Evolutionary conservation across 2,888 invertebrate genomes (phyloP).

Genomic region (Micoletzkya japonica): DNA sequence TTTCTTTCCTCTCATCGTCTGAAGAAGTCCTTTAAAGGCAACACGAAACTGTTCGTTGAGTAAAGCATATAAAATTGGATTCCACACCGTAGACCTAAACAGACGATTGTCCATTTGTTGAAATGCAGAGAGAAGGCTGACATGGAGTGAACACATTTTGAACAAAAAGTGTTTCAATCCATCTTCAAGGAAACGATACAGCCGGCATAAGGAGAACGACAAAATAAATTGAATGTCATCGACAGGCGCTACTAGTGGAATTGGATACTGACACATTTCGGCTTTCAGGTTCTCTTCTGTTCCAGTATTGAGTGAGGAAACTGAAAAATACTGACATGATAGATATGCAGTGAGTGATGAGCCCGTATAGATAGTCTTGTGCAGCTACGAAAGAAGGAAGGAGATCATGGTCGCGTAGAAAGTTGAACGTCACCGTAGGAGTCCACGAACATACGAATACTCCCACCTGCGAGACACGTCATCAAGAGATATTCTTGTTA

Average conservation of each 20-base stretch:
- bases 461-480: constrained; percentile 65
- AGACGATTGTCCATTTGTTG: no score
- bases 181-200: no score
- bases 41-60: constrained; percentile 61
- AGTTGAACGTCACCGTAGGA: constrained; percentile 64
- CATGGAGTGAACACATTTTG: no score
- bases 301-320: not conserved
- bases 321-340: constrained; percentile 46
- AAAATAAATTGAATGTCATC: no score
- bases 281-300: not conserved
- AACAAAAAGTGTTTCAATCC: no score
- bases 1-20: constrained; percentile 34
- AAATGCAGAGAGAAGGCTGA: no score
- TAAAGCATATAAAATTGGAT: constrained; percentile 57
- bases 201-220: no score
- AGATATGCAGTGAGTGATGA: constrained; percentile 61
- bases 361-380: constrained; percentile 59
- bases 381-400: constrained; percentile 49
- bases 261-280: no score
- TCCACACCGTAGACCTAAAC: constrained; percentile 56
- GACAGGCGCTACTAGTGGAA: no score
- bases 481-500: not conserved
- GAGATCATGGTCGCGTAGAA: constrained; percentile 56
- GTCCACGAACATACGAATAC: constrained; percentile 89
- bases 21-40: constrained; percentile 50